Base-by-base conservation (phyloP, 2,113 vertebrate genomes). In the Larimichthys crocea region DNA sequence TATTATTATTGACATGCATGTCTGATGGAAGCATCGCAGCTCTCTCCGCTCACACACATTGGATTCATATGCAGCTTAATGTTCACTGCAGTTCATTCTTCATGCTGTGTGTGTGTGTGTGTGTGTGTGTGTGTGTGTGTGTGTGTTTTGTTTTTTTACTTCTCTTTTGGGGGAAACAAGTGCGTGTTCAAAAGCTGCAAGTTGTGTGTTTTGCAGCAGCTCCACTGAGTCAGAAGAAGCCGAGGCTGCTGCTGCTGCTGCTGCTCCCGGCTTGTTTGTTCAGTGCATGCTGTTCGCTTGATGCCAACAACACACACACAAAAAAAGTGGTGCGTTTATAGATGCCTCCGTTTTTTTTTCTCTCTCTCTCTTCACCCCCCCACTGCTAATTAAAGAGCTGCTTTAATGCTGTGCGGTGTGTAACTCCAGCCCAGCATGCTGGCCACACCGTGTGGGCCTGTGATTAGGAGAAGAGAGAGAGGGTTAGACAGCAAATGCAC, bases 341-440 rank as follows among this genome's bases (percentile, higher is more conserved):
- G 70, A 83, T 31, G 35, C 55, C 69, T 55, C 29, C 1, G 16
- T 22, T 69, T 68, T 74, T 5, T 9, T n/a, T 15, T 35, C 1
- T 35, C 31, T 6, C 31, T 35, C 31, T 35, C 35, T 35, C 35
- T 35, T 31, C 68, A 3, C 15, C 17, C 29, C 76, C 4, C 15
- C 24, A 29, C 15, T 44, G 79, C 77, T 71, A 83, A 91, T 88
- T 88, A 86, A 84, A 86, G 83, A 82, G 75, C 74, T 53, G 77
- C 59, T 64, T 83, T 87, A 82, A 62, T 22, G 67, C 59, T 74
- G 82, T 62, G 73, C 49, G 40, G 75, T 50, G 84, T 74, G 53
- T 52, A 78, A 80, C 86, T 85, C 74, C 63, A 71, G 67, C 75
- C 24, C 72, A 48, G 64, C 79, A 16, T n/a, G 66, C 62, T 44